Evolutionary conservation across 2,888 invertebrate species (phyloP).

Genomic region (Boloria selene): DNA sequence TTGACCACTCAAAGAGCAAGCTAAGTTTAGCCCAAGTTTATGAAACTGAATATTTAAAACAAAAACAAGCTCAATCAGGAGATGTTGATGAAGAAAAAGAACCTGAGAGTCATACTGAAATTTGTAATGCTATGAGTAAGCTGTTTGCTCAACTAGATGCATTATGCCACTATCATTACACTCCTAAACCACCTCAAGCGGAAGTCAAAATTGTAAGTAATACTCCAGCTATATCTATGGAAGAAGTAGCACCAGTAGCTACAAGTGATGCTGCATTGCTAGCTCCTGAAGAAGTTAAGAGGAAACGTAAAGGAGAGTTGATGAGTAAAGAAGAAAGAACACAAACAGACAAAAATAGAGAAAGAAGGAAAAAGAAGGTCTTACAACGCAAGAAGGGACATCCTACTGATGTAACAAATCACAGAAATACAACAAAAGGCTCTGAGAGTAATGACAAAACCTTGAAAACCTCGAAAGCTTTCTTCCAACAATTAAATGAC

Average conservation of each 20-base stretch:
- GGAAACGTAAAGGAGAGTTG: constrained; percentile 79
- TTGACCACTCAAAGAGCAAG: constrained; percentile 97
- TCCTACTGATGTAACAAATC: constrained; percentile 68
- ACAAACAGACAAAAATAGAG: constrained; percentile 93
- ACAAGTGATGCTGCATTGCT: constrained; percentile 91
- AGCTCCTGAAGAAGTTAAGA: constrained; percentile 95
- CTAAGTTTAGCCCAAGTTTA: constrained; percentile 96
- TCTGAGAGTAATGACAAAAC: constrained; percentile 83
- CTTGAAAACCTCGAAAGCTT: constrained; percentile 87
- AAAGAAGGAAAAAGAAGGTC: constrained; percentile 92
- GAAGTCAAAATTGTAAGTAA: constrained; percentile 96
- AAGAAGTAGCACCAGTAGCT: constrained; percentile 97
- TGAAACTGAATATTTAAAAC: constrained; percentile 91
- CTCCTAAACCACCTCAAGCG: constrained; percentile 92
- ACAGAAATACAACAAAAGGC: constrained; percentile 82
- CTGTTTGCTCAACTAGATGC: constrained; percentile 95
- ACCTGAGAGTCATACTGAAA: constrained; percentile 89
- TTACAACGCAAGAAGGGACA: constrained; percentile 84
- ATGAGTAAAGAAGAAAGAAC: constrained; percentile 91
- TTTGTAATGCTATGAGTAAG: constrained; percentile 87
- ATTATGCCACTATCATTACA: constrained; percentile 96
- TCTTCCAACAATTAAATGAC: constrained; percentile 93
- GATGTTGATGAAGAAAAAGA: constrained; percentile 83
- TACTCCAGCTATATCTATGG: constrained; percentile 94
- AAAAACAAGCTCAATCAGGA: constrained; percentile 82